A percentile compares a stretch with the other conserved stretches of the same genome.
Conservation (phyloP, 1,140 invertebrate genomes). For the Araneus ventricosus region DNA sequence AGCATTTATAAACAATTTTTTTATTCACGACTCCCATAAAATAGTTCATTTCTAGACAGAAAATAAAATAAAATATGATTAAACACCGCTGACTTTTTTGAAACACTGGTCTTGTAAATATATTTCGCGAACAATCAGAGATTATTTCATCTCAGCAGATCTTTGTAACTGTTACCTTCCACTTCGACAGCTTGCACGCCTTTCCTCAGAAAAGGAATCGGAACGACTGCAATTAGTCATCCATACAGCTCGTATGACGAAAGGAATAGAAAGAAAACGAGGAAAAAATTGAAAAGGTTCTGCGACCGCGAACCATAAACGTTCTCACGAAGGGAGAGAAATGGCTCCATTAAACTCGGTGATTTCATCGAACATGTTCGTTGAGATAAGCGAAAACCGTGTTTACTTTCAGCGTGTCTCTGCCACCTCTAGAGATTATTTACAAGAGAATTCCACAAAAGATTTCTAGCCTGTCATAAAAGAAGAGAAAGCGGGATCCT, state of each 20-base stretch:
- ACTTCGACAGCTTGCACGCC: background rate
- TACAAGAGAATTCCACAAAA: constrained; percentile 14
- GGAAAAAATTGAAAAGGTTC: background rate
- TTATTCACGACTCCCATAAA: too few relatives aligned
- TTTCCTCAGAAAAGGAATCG: background rate
- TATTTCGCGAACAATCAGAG: background rate
- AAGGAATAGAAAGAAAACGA: background rate
- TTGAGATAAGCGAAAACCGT: constrained; percentile 19
- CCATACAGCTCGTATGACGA: background rate
- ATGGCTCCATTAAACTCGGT: constrained; percentile 10
- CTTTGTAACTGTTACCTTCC: background rate
- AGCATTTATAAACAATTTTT: too few relatives aligned
- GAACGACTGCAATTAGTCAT: constrained; percentile 9
- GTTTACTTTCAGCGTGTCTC: constrained; percentile 22
- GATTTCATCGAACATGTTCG: constrained; percentile 32
- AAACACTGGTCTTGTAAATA: background rate
- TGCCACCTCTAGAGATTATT: background rate
- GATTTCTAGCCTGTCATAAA: constrained; percentile 22
- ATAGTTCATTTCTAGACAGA: too few relatives aligned
- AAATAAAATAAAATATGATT: too few relatives aligned
- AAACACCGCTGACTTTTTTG: background rate
- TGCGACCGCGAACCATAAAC: background rate
- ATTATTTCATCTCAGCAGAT: background rate
- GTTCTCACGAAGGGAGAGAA: background rate
- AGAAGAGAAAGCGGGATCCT: background rate